These are phyloP conservation scores for Alosa alosa DNA, from an alignment of 2,113 vertebrate genomes.

Conservation along the genomic window DNA sequence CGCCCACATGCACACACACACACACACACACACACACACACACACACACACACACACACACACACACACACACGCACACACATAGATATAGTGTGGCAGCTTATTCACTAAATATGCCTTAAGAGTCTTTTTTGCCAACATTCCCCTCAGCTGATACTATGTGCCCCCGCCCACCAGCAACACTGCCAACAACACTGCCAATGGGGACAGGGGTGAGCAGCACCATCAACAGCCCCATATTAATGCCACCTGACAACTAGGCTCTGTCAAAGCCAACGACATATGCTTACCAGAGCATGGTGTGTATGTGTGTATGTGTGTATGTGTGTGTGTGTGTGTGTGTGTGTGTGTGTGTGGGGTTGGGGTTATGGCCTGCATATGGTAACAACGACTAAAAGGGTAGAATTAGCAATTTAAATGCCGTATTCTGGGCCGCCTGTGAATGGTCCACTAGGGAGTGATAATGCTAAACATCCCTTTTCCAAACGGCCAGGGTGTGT, in stretches of 20 bases:
- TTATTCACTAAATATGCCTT: background rate
- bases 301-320: background rate
- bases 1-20: background rate
- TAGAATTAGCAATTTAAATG: constrained; percentile 67
- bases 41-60: background rate
- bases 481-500: constrained; percentile 25
- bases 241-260: constrained; percentile 54
- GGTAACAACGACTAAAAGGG: constrained; percentile 51
- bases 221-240: constrained; percentile 40
- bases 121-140: background rate
- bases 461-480: constrained; percentile 51
- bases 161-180: background rate
- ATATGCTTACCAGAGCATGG: constrained; percentile 56
- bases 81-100: background rate
- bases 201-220: constrained; percentile 38
- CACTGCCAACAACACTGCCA: constrained; percentile 42
- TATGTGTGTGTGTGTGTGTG: background rate
- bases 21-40: background rate
- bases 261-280: constrained; percentile 53
- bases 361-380: constrained; percentile 46
- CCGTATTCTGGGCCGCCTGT: constrained; percentile 47
- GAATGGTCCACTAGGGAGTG: constrained; percentile 58
- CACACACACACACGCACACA: background rate
- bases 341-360: background rate
- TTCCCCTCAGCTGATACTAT: background rate